A percentile compares a stretch with the other conserved stretches of the same genome.
phyloP scores from a whole-genome alignment of 2,888 invertebrate genomes.

The Stegana nigrithorax region DNA sequence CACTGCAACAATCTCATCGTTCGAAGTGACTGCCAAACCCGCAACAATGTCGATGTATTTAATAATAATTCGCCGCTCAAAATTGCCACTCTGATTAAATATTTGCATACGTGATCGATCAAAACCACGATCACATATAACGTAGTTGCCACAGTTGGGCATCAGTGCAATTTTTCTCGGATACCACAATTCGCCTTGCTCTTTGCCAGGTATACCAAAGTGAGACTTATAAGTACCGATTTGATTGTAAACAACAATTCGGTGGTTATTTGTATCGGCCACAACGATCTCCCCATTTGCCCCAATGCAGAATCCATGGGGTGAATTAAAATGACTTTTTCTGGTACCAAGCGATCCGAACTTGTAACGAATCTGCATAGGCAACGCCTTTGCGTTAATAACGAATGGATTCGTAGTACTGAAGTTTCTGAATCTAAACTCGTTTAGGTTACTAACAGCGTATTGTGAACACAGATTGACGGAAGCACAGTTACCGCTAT shows the following conservation, averaged over 20 bases:
- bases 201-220: slow-evolving; percentile 94
- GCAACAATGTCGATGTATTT: slow-evolving; percentile 91
- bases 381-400: slow-evolving; percentile 49
- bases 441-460: too few species aligned
- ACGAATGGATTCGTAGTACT: too few species aligned
- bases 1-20: slow-evolving; percentile 94
- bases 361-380: slow-evolving; percentile 91
- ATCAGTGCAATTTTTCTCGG: slow-evolving; percentile 95
- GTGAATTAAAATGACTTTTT: slow-evolving; percentile 95
- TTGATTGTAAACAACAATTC: slow-evolving; percentile 95
- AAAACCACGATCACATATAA: slow-evolving; percentile 97
- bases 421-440: too few species aligned
- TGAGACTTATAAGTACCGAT: slow-evolving; percentile 92
- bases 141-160: slow-evolving; percentile 87
- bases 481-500: not conserved
- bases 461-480: too few species aligned
- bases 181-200: slow-evolving; percentile 97
- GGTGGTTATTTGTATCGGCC: slow-evolving; percentile 96
- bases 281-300: slow-evolving; percentile 96
- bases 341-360: slow-evolving; percentile 94
- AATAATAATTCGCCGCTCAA: slow-evolving; percentile 93
- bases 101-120: slow-evolving; percentile 98
- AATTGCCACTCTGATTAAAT: slow-evolving; percentile 94
- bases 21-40: slow-evolving; percentile 90
- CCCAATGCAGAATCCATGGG: slow-evolving; percentile 96